Evolutionary conservation across 1,140 invertebrate genomes (phyloP), one percentile per base, ranked within the genome.

Genomic region (Drosophila cardini): DNA sequence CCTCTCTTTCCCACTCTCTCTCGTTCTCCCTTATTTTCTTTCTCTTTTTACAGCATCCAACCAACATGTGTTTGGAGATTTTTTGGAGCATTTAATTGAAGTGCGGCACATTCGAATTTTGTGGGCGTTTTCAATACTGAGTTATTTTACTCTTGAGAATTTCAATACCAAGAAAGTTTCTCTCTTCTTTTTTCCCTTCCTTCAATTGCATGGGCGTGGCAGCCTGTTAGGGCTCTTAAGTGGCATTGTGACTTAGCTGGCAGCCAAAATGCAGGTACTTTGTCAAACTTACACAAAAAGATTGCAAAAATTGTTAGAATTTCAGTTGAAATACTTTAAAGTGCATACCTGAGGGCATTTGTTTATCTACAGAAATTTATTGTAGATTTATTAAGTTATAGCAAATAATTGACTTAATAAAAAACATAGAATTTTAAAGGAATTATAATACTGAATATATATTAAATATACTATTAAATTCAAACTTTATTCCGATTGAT

Each of bases 81-180:
- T 82, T 80, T 18, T 72, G 43, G 32, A 55, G 76, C 80, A 76
- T 83, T 83, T 79, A 78, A 78, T 78, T 71, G 72, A 78, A 76
- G 61, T 74, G 64, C 71, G 57, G 63, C 75, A 58, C 65, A 78
- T 62, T 71, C 72, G 67, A 70, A 78, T 83, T 82, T 78, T 56
- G 70, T 68, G 76, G 68, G 77, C 56, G 67, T 72, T 61, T 26
- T 53, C 72, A 55, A 57, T 64, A 34, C 64, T 80, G 72, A 84
- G 69, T 84, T 84, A 80, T 84, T 84, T 80, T 32, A 58, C 80
- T 84, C 81, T 50, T 18, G 80, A 85, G 80, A 72, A 40, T 84
- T 70, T 76, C 43, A 42, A 84, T 69, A 72, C 43, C 26, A 56
- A 56, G 62, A 40, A 76, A 64, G 50, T 69, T 65, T 64, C 53